Base-by-base conservation (phyloP, 2,113 vertebrate genomes). In the Sialia sialis region DNA sequence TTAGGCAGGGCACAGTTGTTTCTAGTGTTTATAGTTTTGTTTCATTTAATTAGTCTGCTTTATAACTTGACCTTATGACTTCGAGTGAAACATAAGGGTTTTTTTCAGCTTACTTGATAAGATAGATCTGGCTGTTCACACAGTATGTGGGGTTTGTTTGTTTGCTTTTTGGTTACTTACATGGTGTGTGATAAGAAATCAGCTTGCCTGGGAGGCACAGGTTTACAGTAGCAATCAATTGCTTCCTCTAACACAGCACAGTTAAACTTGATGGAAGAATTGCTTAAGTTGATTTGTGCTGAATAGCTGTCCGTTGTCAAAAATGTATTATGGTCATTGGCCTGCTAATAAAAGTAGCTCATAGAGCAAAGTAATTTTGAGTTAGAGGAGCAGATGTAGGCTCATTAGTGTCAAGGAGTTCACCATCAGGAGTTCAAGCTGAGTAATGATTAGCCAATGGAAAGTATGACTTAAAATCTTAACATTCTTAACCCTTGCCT, bases 351-450 rank as follows among this genome's bases (percentile, higher is more conserved):
- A 73, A 89, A 89, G 84, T 17, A 84, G 74, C 81, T 91, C 67
- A 83, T 43, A 85, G 84, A 94, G 87, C 84, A 54, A 79, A 95
- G 78, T 73, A 93, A 95, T 95, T 89, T 89, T 62, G 74, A 91
- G 75, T 91, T 79, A 89, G 89, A 91, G 70, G 49, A 94, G 52
- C 63, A 87, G 87, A 88, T 90, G 85, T 81, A 77, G 79, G 67
- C 90, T 95, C 75, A 88, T 94, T 95, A 93, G 81, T 91, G 94
- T 96, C 91, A 91, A 94, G 91, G 81, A 94, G 89, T 76, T 96
- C 69, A 89, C 70, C 38, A 51, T 93, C 90, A 92, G 94, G 80
- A 94, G 62, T 82, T 91, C 80, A 89, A 78, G 54, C 81, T 69
- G 66, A 87, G 74, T 94, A 82, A 85, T 76, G 84, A 68, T 83